phyloP scores from a whole-genome alignment of 2,888 invertebrate species.

The Bruchidius siliquastri region DNA sequence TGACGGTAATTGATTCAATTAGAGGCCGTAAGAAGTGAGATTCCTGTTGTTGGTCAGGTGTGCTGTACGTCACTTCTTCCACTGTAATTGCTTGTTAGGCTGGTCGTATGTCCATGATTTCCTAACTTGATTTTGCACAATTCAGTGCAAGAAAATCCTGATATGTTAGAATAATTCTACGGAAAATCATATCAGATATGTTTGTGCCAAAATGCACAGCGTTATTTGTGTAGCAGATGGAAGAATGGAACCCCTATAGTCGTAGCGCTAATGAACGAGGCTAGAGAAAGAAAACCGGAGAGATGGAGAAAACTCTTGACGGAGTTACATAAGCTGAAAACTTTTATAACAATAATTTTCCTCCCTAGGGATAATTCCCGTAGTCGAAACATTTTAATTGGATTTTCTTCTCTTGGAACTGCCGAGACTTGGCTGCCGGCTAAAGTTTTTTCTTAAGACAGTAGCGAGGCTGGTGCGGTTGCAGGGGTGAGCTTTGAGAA shows the following conservation, averaged over 20 bases:
- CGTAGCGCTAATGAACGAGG: background rate
- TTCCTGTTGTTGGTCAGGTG: too few relatives aligned
- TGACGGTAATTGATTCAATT: too few relatives aligned
- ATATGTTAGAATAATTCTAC: too few relatives aligned
- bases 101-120: too few relatives aligned
- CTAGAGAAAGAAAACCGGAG: slow-evolving; percentile 1
- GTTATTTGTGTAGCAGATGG: too few relatives aligned
- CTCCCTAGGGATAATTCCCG: slow-evolving; percentile 28
- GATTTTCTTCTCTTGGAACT: slow-evolving; percentile 24
- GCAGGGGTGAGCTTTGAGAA: background rate
- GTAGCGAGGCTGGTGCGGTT: slow-evolving; percentile 7
- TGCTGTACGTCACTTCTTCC: too few relatives aligned
- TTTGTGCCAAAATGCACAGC: too few relatives aligned
- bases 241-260: background rate
- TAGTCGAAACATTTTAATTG: slow-evolving; percentile 32
- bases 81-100: too few relatives aligned
- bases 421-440: slow-evolving; percentile 12
- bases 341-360: slow-evolving; percentile 32
- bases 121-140: too few relatives aligned
- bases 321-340: slow-evolving; percentile 22
- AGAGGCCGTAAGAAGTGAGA: too few relatives aligned
- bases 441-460: slow-evolving; percentile 17
- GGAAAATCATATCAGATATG: too few relatives aligned
- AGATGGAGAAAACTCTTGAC: slow-evolving; percentile 5
- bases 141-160: too few relatives aligned